phyloP scores from a whole-genome alignment of 2,113 vertebrate genomes.

The Tichodroma muraria region DNA sequence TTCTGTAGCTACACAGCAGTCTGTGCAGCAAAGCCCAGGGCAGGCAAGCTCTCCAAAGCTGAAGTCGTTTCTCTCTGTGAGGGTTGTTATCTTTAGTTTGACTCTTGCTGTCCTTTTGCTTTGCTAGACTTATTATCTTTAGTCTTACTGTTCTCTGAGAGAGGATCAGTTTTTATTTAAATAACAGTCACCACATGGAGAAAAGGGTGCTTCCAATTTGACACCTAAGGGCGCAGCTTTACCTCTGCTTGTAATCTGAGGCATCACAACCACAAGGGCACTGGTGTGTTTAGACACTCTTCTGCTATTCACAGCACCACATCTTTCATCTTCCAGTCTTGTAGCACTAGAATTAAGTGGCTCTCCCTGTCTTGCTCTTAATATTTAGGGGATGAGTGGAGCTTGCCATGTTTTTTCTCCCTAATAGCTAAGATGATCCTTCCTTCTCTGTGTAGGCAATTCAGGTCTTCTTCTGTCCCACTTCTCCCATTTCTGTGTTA shows the following conservation, averaged over 20 bases:
- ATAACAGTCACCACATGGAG: not conserved
- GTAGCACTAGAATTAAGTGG: not conserved
- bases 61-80: not conserved
- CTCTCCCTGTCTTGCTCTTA: not conserved
- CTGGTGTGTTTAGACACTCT: not conserved
- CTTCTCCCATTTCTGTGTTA: not conserved
- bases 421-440: not conserved
- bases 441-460: not conserved
- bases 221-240: not conserved
- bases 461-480: not conserved
- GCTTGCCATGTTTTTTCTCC: not conserved
- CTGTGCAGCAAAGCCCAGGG: not conserved
- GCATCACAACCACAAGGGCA: not conserved
- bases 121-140: not conserved
- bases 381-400: not conserved
- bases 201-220: not conserved
- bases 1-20: not conserved
- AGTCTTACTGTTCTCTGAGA: not conserved
- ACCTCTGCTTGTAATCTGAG: not conserved
- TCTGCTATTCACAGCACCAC: not conserved
- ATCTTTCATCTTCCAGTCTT: not conserved
- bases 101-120: not conserved
- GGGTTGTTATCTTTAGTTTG: not conserved
- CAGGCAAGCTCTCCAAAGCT: not conserved
- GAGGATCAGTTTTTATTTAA: not conserved